Evolutionary conservation across 2,797 vertebrate genomes (phyloP).

Genomic region (Paguma larvata): DNA sequence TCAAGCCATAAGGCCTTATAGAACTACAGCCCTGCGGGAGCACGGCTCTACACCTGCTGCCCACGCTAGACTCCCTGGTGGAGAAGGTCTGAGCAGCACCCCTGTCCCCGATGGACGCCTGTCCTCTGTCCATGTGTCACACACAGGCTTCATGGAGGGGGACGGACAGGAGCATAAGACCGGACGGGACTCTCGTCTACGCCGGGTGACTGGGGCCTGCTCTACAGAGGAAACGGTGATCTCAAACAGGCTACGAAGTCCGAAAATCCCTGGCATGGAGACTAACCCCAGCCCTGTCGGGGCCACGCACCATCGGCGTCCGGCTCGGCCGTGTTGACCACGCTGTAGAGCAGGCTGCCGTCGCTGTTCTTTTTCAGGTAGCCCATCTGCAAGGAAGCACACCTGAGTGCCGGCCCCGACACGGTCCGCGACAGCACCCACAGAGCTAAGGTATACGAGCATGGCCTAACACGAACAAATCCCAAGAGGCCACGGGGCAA

Average conservation of each 20-base stretch:
- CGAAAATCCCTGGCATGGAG: neutral
- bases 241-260: neutral
- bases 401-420: neutral
- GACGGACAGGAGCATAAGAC: fast-evolving
- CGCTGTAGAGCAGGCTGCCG: slow-evolving; percentile 93
- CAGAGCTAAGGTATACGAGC: fast-evolving
- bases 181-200: too few species aligned
- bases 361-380: slow-evolving; percentile 95
- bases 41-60: fast-evolving
- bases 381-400: slow-evolving; percentile 93
- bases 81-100: neutral
- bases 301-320: slow-evolving; percentile 93
- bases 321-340: slow-evolving; percentile 96
- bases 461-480: fast-evolving
- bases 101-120: fast-evolving
- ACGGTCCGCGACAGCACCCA: neutral
- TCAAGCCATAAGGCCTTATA: neutral
- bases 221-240: fast-evolving
- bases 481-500: neutral
- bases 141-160: fast-evolving
- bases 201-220: fast-evolving
- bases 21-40: fast-evolving
- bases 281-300: neutral
- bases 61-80: neutral
- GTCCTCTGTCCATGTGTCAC: neutral